A percentile compares a stretch with the other conserved stretches of the same genome.
Conservation (phyloP, 1,140 invertebrate genomes). For the Pogonognathellus flavescens region DNA sequence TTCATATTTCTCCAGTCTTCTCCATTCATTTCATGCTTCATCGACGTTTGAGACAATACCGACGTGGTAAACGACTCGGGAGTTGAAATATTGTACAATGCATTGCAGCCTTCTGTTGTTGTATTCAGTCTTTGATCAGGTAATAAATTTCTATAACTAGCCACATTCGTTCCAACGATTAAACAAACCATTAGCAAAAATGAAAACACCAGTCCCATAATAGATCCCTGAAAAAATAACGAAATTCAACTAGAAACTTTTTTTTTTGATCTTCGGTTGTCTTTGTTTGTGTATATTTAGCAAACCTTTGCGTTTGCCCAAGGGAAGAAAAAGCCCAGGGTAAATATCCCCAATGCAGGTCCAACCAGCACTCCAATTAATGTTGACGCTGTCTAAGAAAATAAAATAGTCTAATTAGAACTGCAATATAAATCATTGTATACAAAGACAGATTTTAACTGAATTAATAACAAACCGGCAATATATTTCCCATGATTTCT, state of each 20-base stretch:
- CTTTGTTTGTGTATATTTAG: neutral
- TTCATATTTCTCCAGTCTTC: conserved; percentile 57
- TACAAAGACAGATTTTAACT: neutral
- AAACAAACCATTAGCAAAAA: conserved; percentile 45
- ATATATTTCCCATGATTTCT: conserved; percentile 61
- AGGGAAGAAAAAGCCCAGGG: conserved; percentile 64
- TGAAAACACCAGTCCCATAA: conserved; percentile 41
- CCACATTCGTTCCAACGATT: conserved; percentile 41
- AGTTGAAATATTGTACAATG: neutral
- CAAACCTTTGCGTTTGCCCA: conserved; percentile 58
- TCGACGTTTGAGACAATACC: neutral
- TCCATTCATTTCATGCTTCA: neutral
- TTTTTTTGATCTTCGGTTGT: neutral
- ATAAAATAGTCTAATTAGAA: neutral
- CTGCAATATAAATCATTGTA: neutral
- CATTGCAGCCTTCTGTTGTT: conserved; percentile 42
- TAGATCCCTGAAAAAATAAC: conserved; percentile 39
- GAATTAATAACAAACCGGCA: conserved; percentile 48
- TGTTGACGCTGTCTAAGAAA: neutral
- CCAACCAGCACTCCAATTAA: conserved; percentile 42
- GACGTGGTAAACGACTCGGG: neutral
- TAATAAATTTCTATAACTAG: conserved; percentile 10
- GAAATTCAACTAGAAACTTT: conserved; percentile 5
- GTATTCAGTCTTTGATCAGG: conserved; percentile 53
- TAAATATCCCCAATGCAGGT: conserved; percentile 58